phyloP scores from a whole-genome alignment of 1,140 invertebrate genomes.

The Lanistes nyassanus region DNA sequence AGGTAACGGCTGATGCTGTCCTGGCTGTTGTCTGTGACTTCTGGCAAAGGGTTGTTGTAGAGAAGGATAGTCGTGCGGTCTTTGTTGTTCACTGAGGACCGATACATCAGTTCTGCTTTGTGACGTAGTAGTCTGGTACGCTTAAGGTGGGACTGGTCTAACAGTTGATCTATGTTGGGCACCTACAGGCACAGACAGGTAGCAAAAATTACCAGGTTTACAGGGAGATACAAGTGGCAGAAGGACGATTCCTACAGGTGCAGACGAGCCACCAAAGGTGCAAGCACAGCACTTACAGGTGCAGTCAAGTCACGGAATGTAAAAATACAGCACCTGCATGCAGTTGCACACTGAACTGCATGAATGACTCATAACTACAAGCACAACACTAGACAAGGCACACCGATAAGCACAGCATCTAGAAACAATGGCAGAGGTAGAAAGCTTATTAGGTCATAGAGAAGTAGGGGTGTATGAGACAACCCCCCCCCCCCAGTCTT shows the following conservation, averaged over 20 bases:
- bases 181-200: slow-evolving; percentile 35
- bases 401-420: no score
- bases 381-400: no score
- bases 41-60: slow-evolving; percentile 57
- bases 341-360: background rate
- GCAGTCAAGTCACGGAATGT: background rate
- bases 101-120: slow-evolving; percentile 59
- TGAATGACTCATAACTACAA: background rate
- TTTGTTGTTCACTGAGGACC: slow-evolving; percentile 53
- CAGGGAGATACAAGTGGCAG: no score
- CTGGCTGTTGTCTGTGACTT: slow-evolving; percentile 40
- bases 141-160: slow-evolving; percentile 45
- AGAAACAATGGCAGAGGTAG: no score
- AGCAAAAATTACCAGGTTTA: no score
- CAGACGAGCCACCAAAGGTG: background rate
- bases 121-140: slow-evolving; percentile 38
- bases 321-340: background rate
- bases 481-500: no score
- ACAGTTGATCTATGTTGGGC: slow-evolving; percentile 44
- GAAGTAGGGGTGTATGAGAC: no score
- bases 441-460: no score
- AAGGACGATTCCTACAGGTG: background rate
- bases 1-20: slow-evolving; percentile 49
- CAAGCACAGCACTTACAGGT: background rate
- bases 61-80: slow-evolving; percentile 53